phyloP scores from a whole-genome alignment of 2,113 vertebrate species.

The Podarcis raffonei region DNA sequence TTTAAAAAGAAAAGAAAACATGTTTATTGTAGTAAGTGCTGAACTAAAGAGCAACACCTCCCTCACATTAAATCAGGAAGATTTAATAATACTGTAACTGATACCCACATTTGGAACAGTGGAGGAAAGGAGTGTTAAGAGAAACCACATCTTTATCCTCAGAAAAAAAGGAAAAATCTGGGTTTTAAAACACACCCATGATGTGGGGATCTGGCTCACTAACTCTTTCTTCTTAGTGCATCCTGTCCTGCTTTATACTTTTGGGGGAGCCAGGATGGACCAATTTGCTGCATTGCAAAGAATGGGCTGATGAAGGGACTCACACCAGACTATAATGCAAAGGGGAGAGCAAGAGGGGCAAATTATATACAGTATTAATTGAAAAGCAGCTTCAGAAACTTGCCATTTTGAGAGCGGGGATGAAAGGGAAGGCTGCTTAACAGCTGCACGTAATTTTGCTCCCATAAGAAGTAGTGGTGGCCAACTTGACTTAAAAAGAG shows the following conservation, averaged over 20 bases:
- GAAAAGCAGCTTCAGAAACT: background rate
- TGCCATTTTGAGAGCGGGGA: background rate
- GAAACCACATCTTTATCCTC: conserved; percentile 9
- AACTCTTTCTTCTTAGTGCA: background rate
- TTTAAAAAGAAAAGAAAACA: background rate
- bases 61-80: background rate
- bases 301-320: too few relatives aligned
- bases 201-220: background rate
- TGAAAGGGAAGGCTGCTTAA: background rate
- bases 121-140: background rate
- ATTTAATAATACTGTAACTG: conserved; percentile 11
- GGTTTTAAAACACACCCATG: background rate
- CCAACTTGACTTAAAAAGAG: too few relatives aligned
- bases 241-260: background rate
- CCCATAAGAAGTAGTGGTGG: too few relatives aligned
- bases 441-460: background rate
- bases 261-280: background rate
- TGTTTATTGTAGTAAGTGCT: background rate
- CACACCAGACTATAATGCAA: background rate
- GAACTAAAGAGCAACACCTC: background rate
- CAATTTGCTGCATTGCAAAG: background rate
- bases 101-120: background rate
- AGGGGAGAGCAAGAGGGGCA: background rate
- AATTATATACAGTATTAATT: background rate
- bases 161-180: background rate